phyloP scores from a whole-genome alignment of 2,888 invertebrate genomes.

The Eupithecia insigniata region DNA sequence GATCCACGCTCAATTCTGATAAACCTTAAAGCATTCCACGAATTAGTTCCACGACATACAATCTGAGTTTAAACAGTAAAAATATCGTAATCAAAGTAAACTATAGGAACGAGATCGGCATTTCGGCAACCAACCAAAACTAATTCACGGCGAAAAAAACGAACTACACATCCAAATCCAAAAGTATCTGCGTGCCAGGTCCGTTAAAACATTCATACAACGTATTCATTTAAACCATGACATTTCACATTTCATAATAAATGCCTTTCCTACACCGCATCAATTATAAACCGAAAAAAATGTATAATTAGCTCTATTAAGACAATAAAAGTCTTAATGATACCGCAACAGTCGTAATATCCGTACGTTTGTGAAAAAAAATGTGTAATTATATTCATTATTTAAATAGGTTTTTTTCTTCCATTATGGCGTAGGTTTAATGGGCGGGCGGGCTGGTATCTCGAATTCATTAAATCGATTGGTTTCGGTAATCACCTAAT shows the following conservation, averaged over 20 bases:
- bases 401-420: slow-evolving; percentile 82
- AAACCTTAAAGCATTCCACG: background rate
- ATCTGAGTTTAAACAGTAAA: slow-evolving; percentile 12
- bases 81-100: slow-evolving; percentile 54
- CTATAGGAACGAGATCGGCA: slow-evolving; percentile 70
- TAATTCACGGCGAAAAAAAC: slow-evolving; percentile 81
- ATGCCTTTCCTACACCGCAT: slow-evolving; percentile 80
- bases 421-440: slow-evolving; percentile 78
- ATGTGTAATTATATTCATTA: slow-evolving; percentile 84
- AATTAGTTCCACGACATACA: slow-evolving; percentile 22
- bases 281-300: slow-evolving; percentile 83
- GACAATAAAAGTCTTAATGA: slow-evolving; percentile 84
- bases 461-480: slow-evolving; percentile 83
- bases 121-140: slow-evolving; percentile 75
- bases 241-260: slow-evolving; percentile 84
- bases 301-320: slow-evolving; percentile 84
- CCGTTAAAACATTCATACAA: slow-evolving; percentile 82
- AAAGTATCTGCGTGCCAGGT: slow-evolving; percentile 72
- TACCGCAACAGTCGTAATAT: slow-evolving; percentile 81
- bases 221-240: slow-evolving; percentile 82
- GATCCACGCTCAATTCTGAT: background rate
- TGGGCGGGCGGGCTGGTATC: slow-evolving; percentile 78
- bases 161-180: slow-evolving; percentile 54
- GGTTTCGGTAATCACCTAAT: slow-evolving; percentile 84
- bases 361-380: slow-evolving; percentile 82